Evolutionary conservation across 2,888 invertebrate genomes (phyloP).

Genomic region (Eupithecia subfuscata): DNA sequence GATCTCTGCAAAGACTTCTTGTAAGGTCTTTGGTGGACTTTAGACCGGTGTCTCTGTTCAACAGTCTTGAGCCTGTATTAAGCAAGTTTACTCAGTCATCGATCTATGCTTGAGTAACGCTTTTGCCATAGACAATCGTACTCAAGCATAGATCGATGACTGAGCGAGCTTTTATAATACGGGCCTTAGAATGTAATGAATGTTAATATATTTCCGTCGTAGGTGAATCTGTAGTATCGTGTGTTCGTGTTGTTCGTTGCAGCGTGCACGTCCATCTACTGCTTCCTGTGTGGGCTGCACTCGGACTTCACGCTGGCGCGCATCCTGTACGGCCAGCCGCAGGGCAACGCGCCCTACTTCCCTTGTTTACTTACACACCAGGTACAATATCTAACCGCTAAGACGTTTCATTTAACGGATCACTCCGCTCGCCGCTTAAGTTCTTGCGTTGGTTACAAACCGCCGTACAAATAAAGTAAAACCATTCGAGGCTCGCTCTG

Average conservation of each 20-base stretch:
- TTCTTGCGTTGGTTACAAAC: not conserved
- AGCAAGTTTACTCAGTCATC: too few relatives aligned
- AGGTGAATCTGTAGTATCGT: too few relatives aligned
- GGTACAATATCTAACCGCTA: conserved; percentile 56
- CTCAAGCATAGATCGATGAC: too few relatives aligned
- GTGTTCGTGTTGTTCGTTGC: conserved; percentile 40
- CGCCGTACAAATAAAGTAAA: not conserved
- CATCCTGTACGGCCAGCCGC: conserved; percentile 90
- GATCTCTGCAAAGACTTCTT: not conserved
- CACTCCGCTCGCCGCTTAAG: not conserved
- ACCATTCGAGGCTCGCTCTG: not conserved
- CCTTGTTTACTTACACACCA: conserved; percentile 86
- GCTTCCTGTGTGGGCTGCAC: conserved; percentile 94
- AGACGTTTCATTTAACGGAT: not conserved
- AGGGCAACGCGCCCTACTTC: conserved; percentile 87
- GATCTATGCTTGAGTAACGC: too few relatives aligned
- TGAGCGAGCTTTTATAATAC: too few relatives aligned
- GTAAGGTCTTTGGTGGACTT: too few relatives aligned
- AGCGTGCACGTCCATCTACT: conserved; percentile 92
- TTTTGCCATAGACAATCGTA: too few relatives aligned
- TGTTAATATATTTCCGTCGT: too few relatives aligned
- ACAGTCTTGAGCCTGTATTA: too few relatives aligned
- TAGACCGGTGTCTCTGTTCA: too few relatives aligned
- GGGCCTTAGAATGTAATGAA: too few relatives aligned
- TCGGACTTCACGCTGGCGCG: conserved; percentile 93